Evolutionary conservation across 2,888 invertebrate species (phyloP).

Genomic region (Saturnia japonica): DNA sequence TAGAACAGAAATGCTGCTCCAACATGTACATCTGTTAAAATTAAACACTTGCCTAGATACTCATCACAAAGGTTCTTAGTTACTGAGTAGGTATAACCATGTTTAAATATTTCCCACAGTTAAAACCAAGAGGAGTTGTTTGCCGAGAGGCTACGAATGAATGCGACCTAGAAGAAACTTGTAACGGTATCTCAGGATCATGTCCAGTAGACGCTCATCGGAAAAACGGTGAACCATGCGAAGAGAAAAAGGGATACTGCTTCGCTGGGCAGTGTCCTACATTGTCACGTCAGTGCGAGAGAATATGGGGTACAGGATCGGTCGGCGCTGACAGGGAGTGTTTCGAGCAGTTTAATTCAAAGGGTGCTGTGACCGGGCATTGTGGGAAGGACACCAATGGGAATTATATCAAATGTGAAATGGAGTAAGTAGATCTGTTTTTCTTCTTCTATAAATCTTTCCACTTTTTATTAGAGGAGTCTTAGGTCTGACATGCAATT

Average conservation of each 20-base stretch:
- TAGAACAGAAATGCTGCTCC: no score
- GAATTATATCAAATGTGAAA: slow-evolving; percentile 92
- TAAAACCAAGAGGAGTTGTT: slow-evolving; percentile 87
- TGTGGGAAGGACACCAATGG: slow-evolving; percentile 92
- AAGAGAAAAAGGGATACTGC: slow-evolving; percentile 89
- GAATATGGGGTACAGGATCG: slow-evolving; percentile 96
- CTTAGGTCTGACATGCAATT: not conserved
- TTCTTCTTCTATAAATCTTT: not conserved
- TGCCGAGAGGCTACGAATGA: slow-evolving; percentile 95
- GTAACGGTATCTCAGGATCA: slow-evolving; percentile 93
- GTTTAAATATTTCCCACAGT: slow-evolving; percentile 65
- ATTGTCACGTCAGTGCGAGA: slow-evolving; percentile 92
- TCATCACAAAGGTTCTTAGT: not conserved
- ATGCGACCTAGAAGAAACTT: slow-evolving; percentile 97
- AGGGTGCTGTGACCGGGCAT: slow-evolving; percentile 97
- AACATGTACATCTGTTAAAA: not conserved
- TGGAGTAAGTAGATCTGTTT: slow-evolving; percentile 84
- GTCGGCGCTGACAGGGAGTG: slow-evolving; percentile 92
- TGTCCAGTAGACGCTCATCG: slow-evolving; percentile 95
- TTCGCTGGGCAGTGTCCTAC: slow-evolving; percentile 96
- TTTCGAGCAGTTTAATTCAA: slow-evolving; percentile 97
- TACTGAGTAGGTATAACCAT: not conserved
- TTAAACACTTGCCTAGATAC: not conserved
- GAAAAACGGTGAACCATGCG: slow-evolving; percentile 96
- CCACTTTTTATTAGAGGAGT: not conserved